Base-by-base conservation (phyloP, 1,140 invertebrate genomes). In the Chionoecetes opilio region DNA sequence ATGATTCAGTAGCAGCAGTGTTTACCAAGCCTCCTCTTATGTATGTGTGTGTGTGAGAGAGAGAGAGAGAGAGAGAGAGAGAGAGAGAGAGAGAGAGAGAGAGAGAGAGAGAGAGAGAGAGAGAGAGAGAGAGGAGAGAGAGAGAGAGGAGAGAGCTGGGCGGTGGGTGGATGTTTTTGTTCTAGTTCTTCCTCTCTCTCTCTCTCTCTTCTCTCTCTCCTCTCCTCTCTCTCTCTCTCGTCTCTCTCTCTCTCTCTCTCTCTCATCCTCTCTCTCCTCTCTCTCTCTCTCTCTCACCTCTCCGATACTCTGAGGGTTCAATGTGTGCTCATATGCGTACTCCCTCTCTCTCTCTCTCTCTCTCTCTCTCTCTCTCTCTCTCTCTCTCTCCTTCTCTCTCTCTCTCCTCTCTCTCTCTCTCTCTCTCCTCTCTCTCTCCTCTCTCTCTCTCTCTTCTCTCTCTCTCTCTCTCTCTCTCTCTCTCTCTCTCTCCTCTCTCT, bases 121-220 rank as follows among this genome's bases (percentile, higher is more conserved):
- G 6, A 75, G n/a, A 75, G 21, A 21, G 11, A 75, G 63, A 75
- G 21, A 75, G 26, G 21, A n/a, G 21, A n/a, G 63, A 75, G n/a
- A n/a, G 63, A 26, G 21, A n/a, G 26, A n/a, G n/a, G n/a, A 75
- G 63, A n/a, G 26, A 26, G 5, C 21, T 75, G 11, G 21, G 21
- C n/a, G 21, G 6, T 17, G 63, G 26, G n/a, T n/a, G 63, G n/a
- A n/a, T 17, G 21, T 5, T 21, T 6, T 75, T 26, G n/a, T 26
- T 26, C n/a, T 17, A 6, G 21, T n/a, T 21, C 11, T 21, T n/a
- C n/a, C 63, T 75, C 63, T 75, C 63, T 75, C 63, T 75, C 53
- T 63, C 53, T 63, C 53, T 63, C 53, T 63, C 53, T 63, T n/a
- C 53, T 63, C 53, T 63, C 63, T 75, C 63, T 75, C 63, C n/a